These are phyloP conservation scores for Atlantisia rogersi DNA, from an alignment of 2,113 vertebrate species.

Conservation along the genomic window DNA sequence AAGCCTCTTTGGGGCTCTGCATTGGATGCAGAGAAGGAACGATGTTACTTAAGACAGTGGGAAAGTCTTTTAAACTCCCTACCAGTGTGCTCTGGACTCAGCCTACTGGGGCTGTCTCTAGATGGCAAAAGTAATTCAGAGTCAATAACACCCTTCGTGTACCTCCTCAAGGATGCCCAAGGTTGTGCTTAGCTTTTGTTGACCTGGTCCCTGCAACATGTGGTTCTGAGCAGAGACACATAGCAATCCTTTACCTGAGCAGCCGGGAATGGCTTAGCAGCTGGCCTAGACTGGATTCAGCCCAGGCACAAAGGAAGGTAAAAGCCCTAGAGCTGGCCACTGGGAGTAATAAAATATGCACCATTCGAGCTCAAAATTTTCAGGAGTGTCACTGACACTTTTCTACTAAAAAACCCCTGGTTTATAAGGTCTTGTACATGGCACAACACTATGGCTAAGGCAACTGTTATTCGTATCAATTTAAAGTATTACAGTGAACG, in stretches of 20 bases:
- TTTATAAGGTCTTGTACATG: background rate
- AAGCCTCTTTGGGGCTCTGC: background rate
- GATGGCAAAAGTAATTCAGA: background rate
- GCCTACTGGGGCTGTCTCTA: background rate
- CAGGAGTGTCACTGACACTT: background rate
- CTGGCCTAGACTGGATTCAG: background rate
- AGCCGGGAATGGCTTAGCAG: background rate
- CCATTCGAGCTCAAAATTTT: background rate
- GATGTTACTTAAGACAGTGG: background rate
- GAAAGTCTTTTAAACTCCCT: background rate
- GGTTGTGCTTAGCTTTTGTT: background rate
- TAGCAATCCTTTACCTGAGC: background rate
- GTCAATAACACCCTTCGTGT: background rate
- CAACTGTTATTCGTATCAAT: background rate
- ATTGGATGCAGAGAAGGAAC: background rate
- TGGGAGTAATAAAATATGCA: background rate
- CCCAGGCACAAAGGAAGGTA: background rate
- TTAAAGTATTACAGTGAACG: background rate
- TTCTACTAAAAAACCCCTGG: background rate
- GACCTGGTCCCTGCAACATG: background rate
- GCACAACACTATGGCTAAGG: background rate
- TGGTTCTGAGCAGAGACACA: background rate
- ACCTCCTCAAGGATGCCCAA: background rate
- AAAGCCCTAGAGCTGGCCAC: background rate
- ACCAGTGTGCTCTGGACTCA: background rate